These are phyloP conservation scores for Tapirus indicus DNA, from an alignment of 2,797 vertebrate genomes.

Conservation along the genomic window DNA sequence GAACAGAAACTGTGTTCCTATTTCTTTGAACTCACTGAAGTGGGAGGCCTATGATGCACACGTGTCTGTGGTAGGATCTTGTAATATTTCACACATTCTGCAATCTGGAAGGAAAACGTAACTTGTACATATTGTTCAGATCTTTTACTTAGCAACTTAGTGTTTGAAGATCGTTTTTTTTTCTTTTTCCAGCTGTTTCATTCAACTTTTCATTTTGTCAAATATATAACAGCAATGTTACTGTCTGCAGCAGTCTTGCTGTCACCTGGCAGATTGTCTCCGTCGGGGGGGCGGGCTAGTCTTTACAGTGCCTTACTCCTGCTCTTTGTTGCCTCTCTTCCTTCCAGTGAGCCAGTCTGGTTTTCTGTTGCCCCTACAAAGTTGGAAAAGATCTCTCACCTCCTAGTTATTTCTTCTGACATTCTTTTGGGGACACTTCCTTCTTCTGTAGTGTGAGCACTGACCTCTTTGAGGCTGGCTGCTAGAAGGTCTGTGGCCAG, in stretches of 20 bases:
- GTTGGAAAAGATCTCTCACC: not conserved
- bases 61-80: not conserved
- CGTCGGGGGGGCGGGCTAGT: not conserved
- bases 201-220: not conserved
- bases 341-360: not conserved
- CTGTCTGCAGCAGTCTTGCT: not conserved
- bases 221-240: not conserved
- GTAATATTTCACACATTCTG: not conserved
- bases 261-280: not conserved
- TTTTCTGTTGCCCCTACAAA: not conserved
- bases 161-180: slow-evolving; percentile 39
- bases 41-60: not conserved
- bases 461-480: not conserved
- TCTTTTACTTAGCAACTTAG: slow-evolving; percentile 23
- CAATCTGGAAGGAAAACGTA: not conserved
- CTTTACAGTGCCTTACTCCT: not conserved
- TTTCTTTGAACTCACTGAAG: slow-evolving; percentile 27
- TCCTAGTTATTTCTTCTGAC: slow-evolving; percentile 21
- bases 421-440: not conserved
- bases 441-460: not conserved
- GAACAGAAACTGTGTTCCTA: not conserved
- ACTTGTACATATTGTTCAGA: not conserved
- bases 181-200: slow-evolving; percentile 31
- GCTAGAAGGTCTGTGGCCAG: not conserved
- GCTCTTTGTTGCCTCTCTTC: not conserved